Conservation (phyloP, 2,797 vertebrate species). For the Vultur gryphus region DNA sequence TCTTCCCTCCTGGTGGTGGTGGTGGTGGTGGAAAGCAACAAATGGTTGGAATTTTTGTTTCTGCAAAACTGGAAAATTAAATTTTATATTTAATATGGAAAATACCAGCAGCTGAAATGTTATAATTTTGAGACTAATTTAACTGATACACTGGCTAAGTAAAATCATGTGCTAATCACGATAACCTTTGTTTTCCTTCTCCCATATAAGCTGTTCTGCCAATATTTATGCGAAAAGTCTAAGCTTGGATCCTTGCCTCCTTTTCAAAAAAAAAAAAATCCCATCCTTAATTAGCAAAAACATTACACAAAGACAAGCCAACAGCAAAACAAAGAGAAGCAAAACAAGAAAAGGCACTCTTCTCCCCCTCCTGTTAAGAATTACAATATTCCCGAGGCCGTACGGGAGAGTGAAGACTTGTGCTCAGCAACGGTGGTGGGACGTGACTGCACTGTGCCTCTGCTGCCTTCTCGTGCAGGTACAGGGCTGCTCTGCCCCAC, state of each 20-base stretch:
- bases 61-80: slow-evolving; percentile 35
- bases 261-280: background rate
- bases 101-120: background rate
- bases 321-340: background rate
- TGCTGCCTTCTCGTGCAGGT: background rate
- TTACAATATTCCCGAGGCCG: background rate
- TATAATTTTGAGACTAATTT: background rate
- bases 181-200: slow-evolving; percentile 20
- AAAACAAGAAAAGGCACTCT: background rate
- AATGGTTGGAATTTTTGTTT: slow-evolving; percentile 10
- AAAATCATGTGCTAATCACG: background rate
- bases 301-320: background rate
- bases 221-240: background rate
- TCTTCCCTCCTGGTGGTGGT: background rate
- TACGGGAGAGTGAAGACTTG: fast-evolving
- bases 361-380: background rate
- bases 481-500: background rate
- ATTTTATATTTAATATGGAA: slow-evolving; percentile 33
- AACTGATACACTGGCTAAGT: background rate
- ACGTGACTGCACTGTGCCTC: fast-evolving
- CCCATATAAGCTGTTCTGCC: background rate
- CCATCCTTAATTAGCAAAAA: background rate
- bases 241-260: background rate
- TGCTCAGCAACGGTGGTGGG: background rate
- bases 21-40: background rate